These are phyloP conservation scores for Chelon labrosus DNA, from an alignment of 2,797 vertebrate genomes.

Conservation along the genomic window DNA sequence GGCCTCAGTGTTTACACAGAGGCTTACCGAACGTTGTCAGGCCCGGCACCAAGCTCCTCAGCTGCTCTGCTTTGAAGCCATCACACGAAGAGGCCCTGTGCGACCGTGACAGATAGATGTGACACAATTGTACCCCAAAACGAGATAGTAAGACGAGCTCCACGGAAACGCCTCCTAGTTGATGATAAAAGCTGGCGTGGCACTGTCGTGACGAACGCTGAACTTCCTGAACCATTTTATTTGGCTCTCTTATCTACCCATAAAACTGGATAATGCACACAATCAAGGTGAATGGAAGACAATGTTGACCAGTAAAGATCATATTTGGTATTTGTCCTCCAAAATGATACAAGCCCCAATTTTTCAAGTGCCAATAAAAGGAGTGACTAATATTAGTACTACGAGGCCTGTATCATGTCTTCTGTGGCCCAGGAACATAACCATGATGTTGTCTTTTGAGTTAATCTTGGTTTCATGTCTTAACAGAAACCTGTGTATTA, in stretches of 20 bases:
- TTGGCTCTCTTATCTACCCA: not conserved
- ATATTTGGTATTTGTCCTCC: not conserved
- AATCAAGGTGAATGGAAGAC: not conserved
- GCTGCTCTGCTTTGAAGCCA: conserved; percentile 62
- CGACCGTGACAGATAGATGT: conserved; percentile 67
- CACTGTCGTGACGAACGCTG: conserved; percentile 10
- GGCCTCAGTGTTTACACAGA: conserved; percentile 70
- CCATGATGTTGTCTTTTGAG: not conserved
- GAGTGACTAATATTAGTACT: not conserved
- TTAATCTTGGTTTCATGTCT: not conserved
- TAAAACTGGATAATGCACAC: not conserved
- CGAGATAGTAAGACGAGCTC: conserved; percentile 53
- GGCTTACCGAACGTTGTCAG: conserved; percentile 31
- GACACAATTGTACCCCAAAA: conserved; percentile 62
- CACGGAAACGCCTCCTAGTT: conserved; percentile 53
- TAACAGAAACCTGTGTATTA: not conserved
- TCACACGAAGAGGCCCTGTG: conserved; percentile 50
- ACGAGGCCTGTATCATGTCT: not conserved
- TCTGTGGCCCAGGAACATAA: not conserved
- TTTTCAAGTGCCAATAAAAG: too few relatives aligned
- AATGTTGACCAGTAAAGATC: not conserved
- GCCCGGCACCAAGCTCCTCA: conserved; percentile 30
- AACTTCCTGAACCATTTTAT: not conserved
- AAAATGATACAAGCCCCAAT: not conserved
- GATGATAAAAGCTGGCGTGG: conserved; percentile 50